Evolutionary conservation across 2,888 invertebrate genomes (phyloP).

Genomic region (Falcaria lacertinaria): DNA sequence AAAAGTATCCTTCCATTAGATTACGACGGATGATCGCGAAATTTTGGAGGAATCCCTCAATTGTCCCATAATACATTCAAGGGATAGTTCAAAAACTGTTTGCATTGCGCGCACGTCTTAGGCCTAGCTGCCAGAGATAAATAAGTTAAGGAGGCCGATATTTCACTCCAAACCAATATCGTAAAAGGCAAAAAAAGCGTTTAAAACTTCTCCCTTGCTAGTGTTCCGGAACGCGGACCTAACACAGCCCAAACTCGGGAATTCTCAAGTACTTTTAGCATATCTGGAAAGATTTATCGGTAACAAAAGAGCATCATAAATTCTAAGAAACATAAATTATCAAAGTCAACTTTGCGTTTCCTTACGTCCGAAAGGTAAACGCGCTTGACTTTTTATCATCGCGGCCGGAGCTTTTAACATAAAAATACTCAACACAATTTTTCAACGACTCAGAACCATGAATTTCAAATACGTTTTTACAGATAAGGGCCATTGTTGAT

Average conservation of each 20-base stretch:
- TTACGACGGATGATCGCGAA: slow-evolving; percentile 30
- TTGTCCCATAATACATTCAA: slow-evolving; percentile 50
- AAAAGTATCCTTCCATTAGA: slow-evolving; percentile 19
- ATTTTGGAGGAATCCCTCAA: slow-evolving; percentile 36
- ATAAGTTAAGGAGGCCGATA: slow-evolving; percentile 61
- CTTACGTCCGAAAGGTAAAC: slow-evolving; percentile 37
- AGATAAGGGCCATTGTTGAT: slow-evolving; percentile 72
- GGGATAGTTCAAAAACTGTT: slow-evolving; percentile 38
- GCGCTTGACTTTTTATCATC: slow-evolving; percentile 51
- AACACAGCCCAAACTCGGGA: slow-evolving; percentile 9
- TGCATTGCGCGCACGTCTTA: slow-evolving; percentile 57
- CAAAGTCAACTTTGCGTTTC: slow-evolving; percentile 29
- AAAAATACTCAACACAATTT: slow-evolving; percentile 64
- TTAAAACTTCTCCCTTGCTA: slow-evolving; percentile 35
- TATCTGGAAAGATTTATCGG: slow-evolving; percentile 24
- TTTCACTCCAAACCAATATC: slow-evolving; percentile 67
- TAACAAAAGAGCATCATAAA: slow-evolving; percentile 31
- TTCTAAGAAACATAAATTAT: slow-evolving; percentile 34
- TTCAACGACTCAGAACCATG: slow-evolving; percentile 64
- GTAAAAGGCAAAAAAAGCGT: slow-evolving; percentile 49
- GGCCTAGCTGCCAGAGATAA: slow-evolving; percentile 55
- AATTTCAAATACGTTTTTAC: slow-evolving; percentile 72
- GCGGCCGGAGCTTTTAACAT: slow-evolving; percentile 54
- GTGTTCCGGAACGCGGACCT: slow-evolving; percentile 17
- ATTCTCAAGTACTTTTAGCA: slow-evolving; percentile 11